Conservation (phyloP, 2,113 vertebrate genomes). For the Tonatia bakeri region DNA sequence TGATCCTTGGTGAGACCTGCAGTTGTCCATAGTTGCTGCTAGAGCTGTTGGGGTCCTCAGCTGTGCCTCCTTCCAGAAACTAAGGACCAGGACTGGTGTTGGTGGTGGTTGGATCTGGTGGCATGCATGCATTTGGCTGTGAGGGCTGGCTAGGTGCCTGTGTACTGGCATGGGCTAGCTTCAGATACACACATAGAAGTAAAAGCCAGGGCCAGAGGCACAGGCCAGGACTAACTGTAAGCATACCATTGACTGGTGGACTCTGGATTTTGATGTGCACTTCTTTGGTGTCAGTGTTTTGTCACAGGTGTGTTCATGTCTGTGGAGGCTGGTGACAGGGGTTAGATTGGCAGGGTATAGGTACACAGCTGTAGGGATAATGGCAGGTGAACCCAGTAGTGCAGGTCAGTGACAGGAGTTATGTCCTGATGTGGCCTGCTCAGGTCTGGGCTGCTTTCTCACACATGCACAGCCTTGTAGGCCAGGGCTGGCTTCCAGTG, state of each 20-base stretch:
- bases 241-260: not conserved
- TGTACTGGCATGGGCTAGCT: not conserved
- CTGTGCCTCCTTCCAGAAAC: not conserved
- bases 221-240: not conserved
- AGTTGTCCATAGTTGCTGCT: not conserved
- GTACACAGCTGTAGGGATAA: not conserved
- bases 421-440: no score
- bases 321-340: not conserved
- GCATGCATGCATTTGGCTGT: not conserved
- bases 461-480: not conserved
- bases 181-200: not conserved
- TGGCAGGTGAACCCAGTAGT: not conserved
- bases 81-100: not conserved
- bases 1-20: not conserved
- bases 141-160: not conserved
- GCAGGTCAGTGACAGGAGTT: not conserved
- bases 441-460: not conserved
- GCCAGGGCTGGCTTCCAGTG: not conserved
- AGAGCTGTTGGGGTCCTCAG: not conserved
- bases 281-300: not conserved
- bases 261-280: not conserved
- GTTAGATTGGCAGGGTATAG: not conserved
- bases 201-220: not conserved
- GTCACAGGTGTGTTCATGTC: not conserved
- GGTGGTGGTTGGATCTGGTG: not conserved